Base-by-base conservation (phyloP, 2,888 invertebrate species). In the Zhuqinia jingwanae region DNA sequence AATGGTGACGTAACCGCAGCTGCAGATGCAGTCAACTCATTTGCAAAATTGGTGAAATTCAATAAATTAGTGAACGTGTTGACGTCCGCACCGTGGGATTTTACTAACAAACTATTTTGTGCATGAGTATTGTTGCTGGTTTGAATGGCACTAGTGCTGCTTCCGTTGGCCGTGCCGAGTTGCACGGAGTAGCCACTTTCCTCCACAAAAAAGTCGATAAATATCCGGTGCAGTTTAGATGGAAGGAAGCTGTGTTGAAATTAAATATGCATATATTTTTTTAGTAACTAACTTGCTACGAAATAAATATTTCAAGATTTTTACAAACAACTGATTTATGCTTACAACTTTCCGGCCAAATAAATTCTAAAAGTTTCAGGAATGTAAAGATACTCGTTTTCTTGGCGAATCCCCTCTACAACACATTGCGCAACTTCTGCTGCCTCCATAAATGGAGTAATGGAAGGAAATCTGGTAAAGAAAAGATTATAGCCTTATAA, bases 301-400 rank as follows among this genome's bases (percentile, higher is more conserved):
- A 30, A 65, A 45, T 6, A 36, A 36, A 36, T 36, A 36, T 6
- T 45, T 58, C 0, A 20, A 68, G 20, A 13, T 20, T 10, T 20
- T 1, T 53, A n/a, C 5, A 11, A 15, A 53, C 1, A 53, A 53
- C 1, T n/a, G 5, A 17, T 70, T 13, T 3, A 36, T 36, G 11
- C 82, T 58, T 65, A 84, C 84, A 84, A 84, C 20, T 84, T 84
- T 53, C 84, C 84, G 15, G 76, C 84, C 42, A 84, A 45, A 36
- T 84, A 84, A 50, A 84, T 65, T 68, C 84, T 15, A 36, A 84
- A 84, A n/a, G 45, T 56, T 42, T 79, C 85, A 20, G 85, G 85
- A 53, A 85, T 78, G 42, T 85, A 85, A 8, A 85, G 20, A 25
- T 60, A 79, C 22, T 85, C 85, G 0, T 22, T 22, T 22, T 85